Conservation (phyloP, 2,797 vertebrate genomes). For the Propithecus perrieri region DNA sequence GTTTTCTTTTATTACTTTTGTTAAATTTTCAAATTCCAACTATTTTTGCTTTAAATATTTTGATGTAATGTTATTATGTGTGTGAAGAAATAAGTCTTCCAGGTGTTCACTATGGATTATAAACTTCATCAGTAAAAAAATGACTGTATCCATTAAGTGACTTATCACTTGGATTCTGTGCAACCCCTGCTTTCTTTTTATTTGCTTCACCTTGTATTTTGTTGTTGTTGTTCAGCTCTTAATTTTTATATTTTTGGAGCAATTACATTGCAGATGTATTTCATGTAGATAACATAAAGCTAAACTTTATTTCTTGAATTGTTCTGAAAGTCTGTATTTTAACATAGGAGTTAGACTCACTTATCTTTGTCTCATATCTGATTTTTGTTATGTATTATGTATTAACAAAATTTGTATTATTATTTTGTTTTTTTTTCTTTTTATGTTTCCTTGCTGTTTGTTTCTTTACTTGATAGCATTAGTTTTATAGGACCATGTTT, state of each 20-base stretch:
- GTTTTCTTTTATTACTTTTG: background rate
- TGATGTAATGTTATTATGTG: background rate
- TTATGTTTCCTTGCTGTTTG: constrained; percentile 8
- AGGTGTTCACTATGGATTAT: background rate
- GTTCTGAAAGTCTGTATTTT: background rate
- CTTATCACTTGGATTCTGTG: background rate
- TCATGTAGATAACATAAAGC: background rate
- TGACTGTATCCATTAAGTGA: background rate
- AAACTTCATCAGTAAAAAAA: background rate
- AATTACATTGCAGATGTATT: background rate
- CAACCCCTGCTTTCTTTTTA: background rate
- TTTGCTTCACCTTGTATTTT: background rate
- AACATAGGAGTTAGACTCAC: background rate
- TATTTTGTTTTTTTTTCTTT: background rate
- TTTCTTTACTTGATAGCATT: background rate
- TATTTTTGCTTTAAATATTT: background rate
- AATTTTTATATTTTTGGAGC: background rate
- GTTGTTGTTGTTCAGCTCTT: background rate
- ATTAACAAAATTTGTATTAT: background rate
- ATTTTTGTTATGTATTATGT: background rate
- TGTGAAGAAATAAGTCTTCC: background rate
- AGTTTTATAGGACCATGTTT: background rate
- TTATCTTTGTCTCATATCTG: background rate
- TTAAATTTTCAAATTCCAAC: background rate
- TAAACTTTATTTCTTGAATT: background rate